Evolutionary conservation across 2,888 invertebrate species (phyloP), one percentile per base, ranked within the genome.

Genomic region (Esperia sulphurella): DNA sequence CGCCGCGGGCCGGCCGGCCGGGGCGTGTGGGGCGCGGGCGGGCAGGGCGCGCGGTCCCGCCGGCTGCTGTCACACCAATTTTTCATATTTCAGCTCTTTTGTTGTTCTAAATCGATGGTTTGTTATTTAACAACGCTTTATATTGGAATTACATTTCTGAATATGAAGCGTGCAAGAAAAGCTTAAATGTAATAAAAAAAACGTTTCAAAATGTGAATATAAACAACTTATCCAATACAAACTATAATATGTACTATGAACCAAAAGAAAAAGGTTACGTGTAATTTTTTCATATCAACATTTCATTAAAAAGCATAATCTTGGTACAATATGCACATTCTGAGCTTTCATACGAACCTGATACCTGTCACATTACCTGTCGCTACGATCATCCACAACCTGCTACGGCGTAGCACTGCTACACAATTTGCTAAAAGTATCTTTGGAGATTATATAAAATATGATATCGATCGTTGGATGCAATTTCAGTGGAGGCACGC

Each of bases 81-180:
- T 68, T 61, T 63, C 60, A 62, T 65, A 61, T 72, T 78, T 71
- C 66, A 68, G 67, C 62, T 64, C 70, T 65, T 68, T 71, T 72
- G 63, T 69, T 65, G 33, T 8, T 13, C 9, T 7, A 13, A 41
- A 29, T 30, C 8, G 21, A 38, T 42, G 13, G 12, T 14, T 43
- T 46, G 39, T 43, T n/a, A 30, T 46, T 40, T 30, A 10, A 29
- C 41, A 47, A 43, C 31, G 14, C 29, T 8, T 38, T 21, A 5
- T 2, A 21, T 21, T 30, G 40, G 13, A 45, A 30, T 40, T 29
- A n/a, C 21, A 8, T 8, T 8, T 30, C n/a, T 37, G 3, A 21
- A 5, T 21, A 21, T 5, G 3, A 21, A 2, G 21, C n/a, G 21
- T 5, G 21, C 3, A 21, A 3, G 21, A 3, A 21, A 21, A 5